phyloP scores from a whole-genome alignment of 1,140 invertebrate species.

The Helicoverpa zea region DNA sequence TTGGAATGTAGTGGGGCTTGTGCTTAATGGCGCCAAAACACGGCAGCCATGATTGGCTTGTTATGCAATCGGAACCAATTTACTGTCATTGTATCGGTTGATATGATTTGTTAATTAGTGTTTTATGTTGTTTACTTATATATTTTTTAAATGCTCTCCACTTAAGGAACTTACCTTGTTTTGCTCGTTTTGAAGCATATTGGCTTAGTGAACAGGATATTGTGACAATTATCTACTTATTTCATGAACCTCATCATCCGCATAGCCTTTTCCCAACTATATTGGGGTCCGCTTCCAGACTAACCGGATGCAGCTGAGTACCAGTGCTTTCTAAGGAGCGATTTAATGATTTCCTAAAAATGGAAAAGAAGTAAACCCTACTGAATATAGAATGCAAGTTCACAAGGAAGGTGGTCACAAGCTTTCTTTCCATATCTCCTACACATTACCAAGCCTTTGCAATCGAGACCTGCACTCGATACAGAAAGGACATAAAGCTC shows the following conservation, averaged over 20 bases:
- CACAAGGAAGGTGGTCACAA: constrained; percentile 6
- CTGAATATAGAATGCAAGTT: too few relatives aligned
- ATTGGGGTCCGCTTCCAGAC: too few relatives aligned
- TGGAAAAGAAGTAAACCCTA: too few relatives aligned
- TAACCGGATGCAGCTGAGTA: too few relatives aligned
- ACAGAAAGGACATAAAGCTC: constrained; percentile 28
- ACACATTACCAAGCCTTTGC: constrained; percentile 11
- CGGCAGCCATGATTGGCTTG: constrained; percentile 12
- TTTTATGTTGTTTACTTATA: neutral
- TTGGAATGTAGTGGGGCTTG: constrained; percentile 40
- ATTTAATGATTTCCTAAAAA: too few relatives aligned
- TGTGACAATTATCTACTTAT: too few relatives aligned
- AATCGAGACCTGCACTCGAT: constrained; percentile 20
- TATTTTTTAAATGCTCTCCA: neutral
- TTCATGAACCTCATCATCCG: too few relatives aligned
- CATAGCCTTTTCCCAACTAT: too few relatives aligned
- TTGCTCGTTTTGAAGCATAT: too few relatives aligned
- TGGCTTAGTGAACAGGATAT: too few relatives aligned
- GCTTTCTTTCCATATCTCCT: neutral
- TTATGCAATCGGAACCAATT: constrained; percentile 37
- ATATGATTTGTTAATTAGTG: constrained; percentile 24
- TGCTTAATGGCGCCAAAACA: constrained; percentile 28
- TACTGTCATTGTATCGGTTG: constrained; percentile 21
- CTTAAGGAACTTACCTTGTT: too few relatives aligned
- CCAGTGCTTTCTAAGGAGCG: too few relatives aligned